Base-by-base conservation (phyloP, 2,797 vertebrate species). In the Podarcis lilfordi region DNA sequence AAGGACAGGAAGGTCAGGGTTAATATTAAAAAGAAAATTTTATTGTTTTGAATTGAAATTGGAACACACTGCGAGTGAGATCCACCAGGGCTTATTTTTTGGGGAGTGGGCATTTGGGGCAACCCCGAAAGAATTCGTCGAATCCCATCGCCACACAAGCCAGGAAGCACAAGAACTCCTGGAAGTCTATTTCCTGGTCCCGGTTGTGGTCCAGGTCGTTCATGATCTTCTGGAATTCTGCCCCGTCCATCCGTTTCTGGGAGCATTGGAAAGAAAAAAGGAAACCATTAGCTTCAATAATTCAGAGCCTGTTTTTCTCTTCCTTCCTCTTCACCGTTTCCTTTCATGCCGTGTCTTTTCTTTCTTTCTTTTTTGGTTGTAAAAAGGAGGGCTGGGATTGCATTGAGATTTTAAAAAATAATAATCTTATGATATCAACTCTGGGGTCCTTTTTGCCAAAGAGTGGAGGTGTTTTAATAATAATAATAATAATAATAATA, bases 111-210 rank as follows among this genome's bases (percentile, higher is more conserved):
- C 93, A 95, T n/a, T 94, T 94, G 0, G 91, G 92, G 86, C 43
- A 93, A 0, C 81, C 92, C 77, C 94, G 92, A 0, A 95, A 95
- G 91, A 94, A 96, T 9, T 97, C 96, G 0, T 97, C 95, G 87
- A 97, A 97, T 88, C 97, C 88, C 88, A 94, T 88, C 82, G 97
- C 95, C 2, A 97, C 86, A 84, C 93, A 94, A 82, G 88, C 80
- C 59, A 97, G 88, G 91, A 98, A 72, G 78, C 8, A 92, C 2
- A 92, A 91, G 85, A 93, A 98, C 95, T 98, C 97, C 10, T 82
- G 21, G 94, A 98, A 98, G 91, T 98, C 97, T 90, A 98, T 96
- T 1, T 82, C 92, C 5, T 96, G 95, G 93, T 97, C 96, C 86
- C 89, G 88, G 95, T 98, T 96, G 13, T 13, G 2, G 77, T 98